Percentiles rank a stretch among this genome's conserved stretches.
Evolutionary conservation across 35 echinoderm and acorn worm species (phyloP).

Genomic region (Nesometra sesokonis): DNA sequence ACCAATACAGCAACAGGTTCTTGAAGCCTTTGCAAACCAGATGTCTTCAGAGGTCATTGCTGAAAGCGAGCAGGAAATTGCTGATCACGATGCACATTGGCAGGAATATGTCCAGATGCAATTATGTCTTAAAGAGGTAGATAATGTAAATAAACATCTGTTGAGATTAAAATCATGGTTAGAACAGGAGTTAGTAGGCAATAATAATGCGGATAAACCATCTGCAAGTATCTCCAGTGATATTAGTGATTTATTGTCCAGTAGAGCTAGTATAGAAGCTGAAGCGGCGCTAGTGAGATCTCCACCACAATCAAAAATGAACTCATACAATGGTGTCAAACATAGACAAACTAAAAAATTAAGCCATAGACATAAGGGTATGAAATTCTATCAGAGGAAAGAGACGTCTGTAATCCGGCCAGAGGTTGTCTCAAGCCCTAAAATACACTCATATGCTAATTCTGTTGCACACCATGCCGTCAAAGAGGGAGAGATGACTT

Average conservation of each 20-base stretch:
- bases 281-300: background rate
- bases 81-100: slow-evolving; percentile 7
- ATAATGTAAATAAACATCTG: background rate
- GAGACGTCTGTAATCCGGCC: background rate
- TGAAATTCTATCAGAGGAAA: background rate
- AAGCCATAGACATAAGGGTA: background rate
- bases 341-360: background rate
- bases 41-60: slow-evolving; percentile 17
- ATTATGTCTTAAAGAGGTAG: slow-evolving; percentile 13
- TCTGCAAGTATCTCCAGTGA: background rate
- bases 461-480: background rate
- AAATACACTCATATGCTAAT: background rate
- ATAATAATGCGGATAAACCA: background rate
- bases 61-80: background rate
- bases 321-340: background rate
- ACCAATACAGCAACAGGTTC: background rate
- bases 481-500: slow-evolving; percentile 7
- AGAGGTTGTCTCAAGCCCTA: background rate
- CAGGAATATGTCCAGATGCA: slow-evolving; percentile 20
- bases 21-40: slow-evolving; percentile 13
- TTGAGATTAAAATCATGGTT: background rate
- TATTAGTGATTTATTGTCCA: slow-evolving; percentile 18
- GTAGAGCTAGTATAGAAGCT: slow-evolving; percentile 5
- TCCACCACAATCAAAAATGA: background rate
- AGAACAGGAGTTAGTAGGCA: background rate